phyloP scores from a whole-genome alignment of 2,113 vertebrate genomes.

The Sander vitreus region DNA sequence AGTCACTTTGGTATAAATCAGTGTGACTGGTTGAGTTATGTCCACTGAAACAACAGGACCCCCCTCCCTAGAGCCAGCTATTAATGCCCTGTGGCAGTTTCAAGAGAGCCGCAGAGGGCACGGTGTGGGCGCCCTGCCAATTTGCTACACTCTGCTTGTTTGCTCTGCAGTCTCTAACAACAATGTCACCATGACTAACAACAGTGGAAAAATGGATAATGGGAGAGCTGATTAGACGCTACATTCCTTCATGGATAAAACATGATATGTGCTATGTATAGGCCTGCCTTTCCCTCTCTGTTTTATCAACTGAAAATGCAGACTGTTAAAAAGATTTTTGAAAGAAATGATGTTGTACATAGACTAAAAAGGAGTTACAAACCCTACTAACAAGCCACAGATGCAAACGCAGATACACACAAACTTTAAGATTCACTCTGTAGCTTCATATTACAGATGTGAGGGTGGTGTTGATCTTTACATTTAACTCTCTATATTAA shows the following conservation, averaged over 20 bases:
- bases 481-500: too few relatives aligned
- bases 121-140: constrained; percentile 68
- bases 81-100: constrained; percentile 61
- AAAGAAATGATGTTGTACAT: not conserved
- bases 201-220: constrained; percentile 69
- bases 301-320: constrained; percentile 28
- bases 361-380: not conserved
- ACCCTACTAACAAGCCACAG: not conserved
- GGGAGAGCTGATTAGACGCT: constrained; percentile 60
- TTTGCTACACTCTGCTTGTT: constrained; percentile 62
- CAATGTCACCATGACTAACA: constrained; percentile 69
- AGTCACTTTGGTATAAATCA: not conserved
- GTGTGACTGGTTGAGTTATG: constrained; percentile 20
- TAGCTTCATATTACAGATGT: not conserved
- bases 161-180: constrained; percentile 71
- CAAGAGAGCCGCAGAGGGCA: constrained; percentile 61
- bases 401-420: not conserved
- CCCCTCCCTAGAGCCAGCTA: constrained; percentile 23
- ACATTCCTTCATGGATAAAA: constrained; percentile 64
- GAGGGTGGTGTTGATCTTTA: not conserved
- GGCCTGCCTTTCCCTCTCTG: not conserved
- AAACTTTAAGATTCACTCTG: not conserved
- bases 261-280: constrained; percentile 47
- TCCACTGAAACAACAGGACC: constrained; percentile 39
- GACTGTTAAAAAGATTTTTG: not conserved